Base-by-base conservation (phyloP, 2,113 vertebrate species). In the Blennius ocellaris region DNA sequence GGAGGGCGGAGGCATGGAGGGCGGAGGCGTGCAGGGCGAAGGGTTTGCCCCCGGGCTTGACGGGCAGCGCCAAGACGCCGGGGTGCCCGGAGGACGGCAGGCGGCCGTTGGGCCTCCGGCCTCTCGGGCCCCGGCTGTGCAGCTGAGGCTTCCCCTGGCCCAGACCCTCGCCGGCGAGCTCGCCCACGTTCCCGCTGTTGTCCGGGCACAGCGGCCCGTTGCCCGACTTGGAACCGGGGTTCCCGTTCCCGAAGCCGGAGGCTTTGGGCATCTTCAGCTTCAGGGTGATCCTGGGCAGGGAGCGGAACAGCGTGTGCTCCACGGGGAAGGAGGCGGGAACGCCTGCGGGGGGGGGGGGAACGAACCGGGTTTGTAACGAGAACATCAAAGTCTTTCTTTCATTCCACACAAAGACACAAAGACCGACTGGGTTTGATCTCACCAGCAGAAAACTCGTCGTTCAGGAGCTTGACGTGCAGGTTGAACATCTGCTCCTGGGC, bases 401-500 rank as follows among this genome's bases (percentile, higher is more conserved):
- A 30, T 4, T 30, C 21, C 4, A 30, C 2, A 30, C 21, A 30
- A n/a, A n/a, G n/a, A n/a, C n/a, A n/a, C n/a, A n/a, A n/a, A 30
- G 21, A 30, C 21, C 2, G 21, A 30, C 4, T 30, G 21, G 21
- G 4, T 11, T 21, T 5, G 36, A 11, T 9, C 82, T 93, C 84
- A 95, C 94, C 94, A 52, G 92, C 89, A 51, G 89, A 86, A 11
- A 93, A 81, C 88, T 98, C 96, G 87, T 98, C 94, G 92, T 97
- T 96, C 80, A 96, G 78, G 45, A 98, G 96, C 81, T 96, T 95
- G 52, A 97, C 95, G 51, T 99, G 96, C 49, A 98, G 86, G 83
- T 95, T 95, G 90, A 99, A 99, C 93, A 99, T 96, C 87, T 99
- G 95, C 91, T 99, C 97, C 71, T 98, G 97, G 58, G 96, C 86